These are phyloP conservation scores for Noctua pronuba DNA, from an alignment of 2,888 invertebrate species.

Conservation along the genomic window DNA sequence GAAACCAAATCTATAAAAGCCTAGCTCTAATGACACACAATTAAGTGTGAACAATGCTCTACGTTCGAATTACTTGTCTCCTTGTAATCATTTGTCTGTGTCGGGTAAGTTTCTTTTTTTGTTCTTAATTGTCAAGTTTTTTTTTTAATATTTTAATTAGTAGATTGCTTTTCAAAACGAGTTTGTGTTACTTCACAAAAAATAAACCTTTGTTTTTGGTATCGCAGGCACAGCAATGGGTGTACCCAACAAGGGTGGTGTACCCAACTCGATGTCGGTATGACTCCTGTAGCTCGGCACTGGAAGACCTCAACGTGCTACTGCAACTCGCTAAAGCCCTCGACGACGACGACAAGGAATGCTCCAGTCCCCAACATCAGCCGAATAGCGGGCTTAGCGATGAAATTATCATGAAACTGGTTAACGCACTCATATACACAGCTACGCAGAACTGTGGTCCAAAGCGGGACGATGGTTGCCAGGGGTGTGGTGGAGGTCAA, in stretches of 20 bases:
- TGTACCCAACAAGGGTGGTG: constrained; percentile 29
- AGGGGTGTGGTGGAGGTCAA: constrained; percentile 20
- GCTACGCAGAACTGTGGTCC: constrained; percentile 72
- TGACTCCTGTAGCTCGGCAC: constrained; percentile 67
- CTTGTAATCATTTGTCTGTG: constrained; percentile 62
- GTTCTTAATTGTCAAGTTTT: not conserved
- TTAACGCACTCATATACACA: constrained; percentile 81
- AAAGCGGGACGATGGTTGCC: not conserved
- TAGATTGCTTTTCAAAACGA: not conserved
- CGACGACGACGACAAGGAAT: constrained; percentile 56
- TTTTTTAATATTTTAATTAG: no score
- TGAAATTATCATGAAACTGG: constrained; percentile 80
- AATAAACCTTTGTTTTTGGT: not conserved
- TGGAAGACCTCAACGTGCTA: constrained; percentile 70
- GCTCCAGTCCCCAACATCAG: constrained; percentile 20
- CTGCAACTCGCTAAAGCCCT: constrained; percentile 65
- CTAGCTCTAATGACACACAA: constrained; percentile 13
- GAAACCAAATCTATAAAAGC: constrained; percentile 62
- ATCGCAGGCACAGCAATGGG: constrained; percentile 69
- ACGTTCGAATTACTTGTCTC: constrained; percentile 50
- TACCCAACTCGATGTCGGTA: constrained; percentile 52
- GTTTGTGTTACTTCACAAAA: not conserved
- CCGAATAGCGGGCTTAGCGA: constrained; percentile 70
- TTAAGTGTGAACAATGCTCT: constrained; percentile 51
- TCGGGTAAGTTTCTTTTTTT: constrained; percentile 69